phyloP scores from a whole-genome alignment of 2,888 invertebrate genomes.

The Drosophila kanekoi region DNA sequence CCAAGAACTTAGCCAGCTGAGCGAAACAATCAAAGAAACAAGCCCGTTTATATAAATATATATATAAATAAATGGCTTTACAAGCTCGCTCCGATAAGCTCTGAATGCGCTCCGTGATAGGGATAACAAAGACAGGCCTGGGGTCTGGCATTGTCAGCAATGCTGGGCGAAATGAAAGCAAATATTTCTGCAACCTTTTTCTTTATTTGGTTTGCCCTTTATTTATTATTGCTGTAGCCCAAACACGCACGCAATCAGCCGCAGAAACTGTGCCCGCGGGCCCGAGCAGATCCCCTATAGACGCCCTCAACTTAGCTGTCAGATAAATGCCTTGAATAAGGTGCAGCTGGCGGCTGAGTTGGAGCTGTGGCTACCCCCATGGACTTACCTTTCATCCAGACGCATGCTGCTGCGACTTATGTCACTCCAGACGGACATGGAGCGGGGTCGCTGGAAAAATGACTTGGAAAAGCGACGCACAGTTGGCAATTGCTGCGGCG shows the following conservation, averaged over 20 bases:
- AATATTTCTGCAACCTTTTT: slow-evolving; percentile 64
- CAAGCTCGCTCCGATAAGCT: slow-evolving; percentile 3
- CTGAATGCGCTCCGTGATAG: not conserved
- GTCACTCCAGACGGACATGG: slow-evolving; percentile 96
- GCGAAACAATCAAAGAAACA: slow-evolving; percentile 1
- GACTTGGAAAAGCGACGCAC: slow-evolving; percentile 84
- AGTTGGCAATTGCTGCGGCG: slow-evolving; percentile 74
- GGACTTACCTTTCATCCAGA: slow-evolving; percentile 86
- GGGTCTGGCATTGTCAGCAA: slow-evolving; percentile 27
- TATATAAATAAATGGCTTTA: slow-evolving; percentile 13
- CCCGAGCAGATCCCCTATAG: too few species aligned
- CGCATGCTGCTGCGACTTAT: slow-evolving; percentile 93
- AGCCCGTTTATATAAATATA: not conserved
- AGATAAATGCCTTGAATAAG: slow-evolving; percentile 12
- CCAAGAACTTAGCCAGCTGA: not conserved
- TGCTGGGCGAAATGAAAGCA: slow-evolving; percentile 37
- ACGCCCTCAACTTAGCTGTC: not conserved
- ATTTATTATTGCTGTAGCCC: slow-evolving; percentile 1
- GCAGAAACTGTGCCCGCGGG: not conserved
- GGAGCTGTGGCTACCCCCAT: not conserved
- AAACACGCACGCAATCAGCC: slow-evolving; percentile 55
- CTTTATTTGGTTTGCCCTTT: not conserved
- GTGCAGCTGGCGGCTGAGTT: not conserved
- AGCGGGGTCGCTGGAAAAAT: slow-evolving; percentile 87
- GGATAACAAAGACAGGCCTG: not conserved